Evolutionary conservation across 2,797 vertebrate species (phyloP).

Genomic region (Carcharodon carcharias): DNA sequence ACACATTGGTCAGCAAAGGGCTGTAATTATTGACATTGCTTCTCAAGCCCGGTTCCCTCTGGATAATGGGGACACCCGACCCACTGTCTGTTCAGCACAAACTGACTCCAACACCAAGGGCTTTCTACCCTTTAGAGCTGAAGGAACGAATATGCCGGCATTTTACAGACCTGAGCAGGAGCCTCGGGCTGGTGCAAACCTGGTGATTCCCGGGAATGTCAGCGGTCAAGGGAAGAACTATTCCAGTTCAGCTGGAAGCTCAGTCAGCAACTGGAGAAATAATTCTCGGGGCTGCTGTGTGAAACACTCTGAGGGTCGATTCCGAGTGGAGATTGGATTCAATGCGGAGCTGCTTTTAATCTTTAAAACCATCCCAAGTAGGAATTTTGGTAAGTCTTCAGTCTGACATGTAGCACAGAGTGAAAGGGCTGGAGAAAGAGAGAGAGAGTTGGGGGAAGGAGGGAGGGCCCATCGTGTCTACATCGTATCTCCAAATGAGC

Average conservation of each 20-base stretch:
- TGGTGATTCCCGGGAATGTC: not conserved
- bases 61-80: not conserved
- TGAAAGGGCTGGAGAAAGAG: not conserved
- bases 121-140: not conserved
- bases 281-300: conserved; percentile 67
- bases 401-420: not conserved
- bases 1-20: not conserved
- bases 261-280: conserved; percentile 56
- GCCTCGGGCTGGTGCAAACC: not conserved
- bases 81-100: not conserved
- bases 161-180: not conserved
- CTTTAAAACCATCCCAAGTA: conserved; percentile 81
- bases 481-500: too few species aligned
- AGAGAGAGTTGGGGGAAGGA: too few species aligned
- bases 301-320: conserved; percentile 62
- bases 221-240: not conserved
- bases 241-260: not conserved
- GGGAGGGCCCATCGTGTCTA: too few species aligned
- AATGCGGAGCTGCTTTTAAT: conserved; percentile 69
- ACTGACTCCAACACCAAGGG: not conserved
- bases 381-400: conserved; percentile 71
- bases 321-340: conserved; percentile 80
- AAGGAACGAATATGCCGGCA: not conserved
- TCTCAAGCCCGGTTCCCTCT: not conserved
- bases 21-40: not conserved